These are phyloP conservation scores for Lucifuga dentata DNA, from an alignment of 2,113 vertebrate species.

Conservation along the genomic window DNA sequence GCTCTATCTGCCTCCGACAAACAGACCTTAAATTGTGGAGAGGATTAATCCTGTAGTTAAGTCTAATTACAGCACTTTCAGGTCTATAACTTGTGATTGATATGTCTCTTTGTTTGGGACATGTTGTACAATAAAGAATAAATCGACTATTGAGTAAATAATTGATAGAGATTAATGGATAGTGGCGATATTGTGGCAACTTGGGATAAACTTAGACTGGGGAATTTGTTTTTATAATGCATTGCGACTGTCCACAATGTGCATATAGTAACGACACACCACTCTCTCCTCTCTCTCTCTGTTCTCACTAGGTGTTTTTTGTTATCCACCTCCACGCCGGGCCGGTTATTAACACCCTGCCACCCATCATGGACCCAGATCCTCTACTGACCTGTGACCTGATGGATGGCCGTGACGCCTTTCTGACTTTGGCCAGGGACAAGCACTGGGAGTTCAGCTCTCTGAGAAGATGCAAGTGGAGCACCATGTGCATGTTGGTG, in stretches of 20 bases:
- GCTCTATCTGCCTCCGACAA: too few relatives aligned
- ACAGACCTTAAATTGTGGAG: too few relatives aligned
- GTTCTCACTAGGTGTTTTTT: conserved; percentile 92
- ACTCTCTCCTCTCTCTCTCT: neutral
- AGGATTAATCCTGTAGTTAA: too few relatives aligned
- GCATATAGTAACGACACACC: neutral
- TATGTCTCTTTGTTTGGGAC: too few relatives aligned
- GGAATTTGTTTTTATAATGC: neutral
- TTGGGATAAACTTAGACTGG: neutral
- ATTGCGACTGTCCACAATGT: neutral
- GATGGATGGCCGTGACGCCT: conserved; percentile 97
- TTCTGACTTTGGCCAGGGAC: conserved; percentile 95
- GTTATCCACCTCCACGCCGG: conserved; percentile 96
- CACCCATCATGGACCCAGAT: conserved; percentile 95
- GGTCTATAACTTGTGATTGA: too few relatives aligned
- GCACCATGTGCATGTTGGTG: conserved; percentile 97
- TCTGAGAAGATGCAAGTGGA: conserved; percentile 96
- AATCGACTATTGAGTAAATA: too few relatives aligned
- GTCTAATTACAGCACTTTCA: too few relatives aligned
- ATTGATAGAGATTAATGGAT: too few relatives aligned
- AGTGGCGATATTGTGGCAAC: too few relatives aligned
- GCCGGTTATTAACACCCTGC: conserved; percentile 93
- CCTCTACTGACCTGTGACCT: conserved; percentile 93
- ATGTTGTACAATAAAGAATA: too few relatives aligned
- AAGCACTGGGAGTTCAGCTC: conserved; percentile 99